Base-by-base conservation (phyloP, 2,888 invertebrate genomes). In the Ophonus ardosiacus region DNA sequence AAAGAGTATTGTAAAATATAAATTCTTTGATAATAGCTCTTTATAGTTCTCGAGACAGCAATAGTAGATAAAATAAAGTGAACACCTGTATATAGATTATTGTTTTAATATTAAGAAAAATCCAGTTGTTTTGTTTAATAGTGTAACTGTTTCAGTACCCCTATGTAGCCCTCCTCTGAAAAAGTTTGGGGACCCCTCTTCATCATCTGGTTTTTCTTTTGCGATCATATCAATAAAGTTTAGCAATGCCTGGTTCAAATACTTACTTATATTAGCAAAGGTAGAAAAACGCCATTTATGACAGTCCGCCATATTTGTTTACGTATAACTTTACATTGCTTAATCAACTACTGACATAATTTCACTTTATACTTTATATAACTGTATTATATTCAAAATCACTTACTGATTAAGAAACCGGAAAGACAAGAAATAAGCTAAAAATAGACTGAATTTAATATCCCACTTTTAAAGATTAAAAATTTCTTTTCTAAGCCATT, bases 281-380 rank as follows among this genome's bases (percentile, higher is more conserved):
- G 43, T 10, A 5, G 13, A 51, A 10, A 51, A 51, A 51, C 43
- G 43, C 43, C 43, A 10, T 51, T 51, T 51, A 31, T 31, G 31
- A 31, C 31, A 31, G 31, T 31, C 3, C 5, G 31, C 5, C 13
- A n/a, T 61, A 61, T 61, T 61, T 61, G 61, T 61, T 24, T 63
- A 31, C 24, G 31, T 63, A 24, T 63, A 21, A 24, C 8, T 74
- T 74, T 43, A 17, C 43, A 43, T 74, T 74, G 13, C 71, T 74
- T 17, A 74, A 74, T 74, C 24, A 68, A n/a, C 31, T 65, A 10
- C 24, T 31, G 68, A 38, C 38, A 17, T 38, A 74, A 43, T 74
- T 74, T 74, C 71, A 74, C 71, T 74, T 74, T 74, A 74, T 43
- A 74, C 71, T 74, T 74, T 74, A 74, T 43, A 74, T 74, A 74